Evolutionary conservation across 2,113 vertebrate species (phyloP).

Genomic region (Ameiurus melas): DNA sequence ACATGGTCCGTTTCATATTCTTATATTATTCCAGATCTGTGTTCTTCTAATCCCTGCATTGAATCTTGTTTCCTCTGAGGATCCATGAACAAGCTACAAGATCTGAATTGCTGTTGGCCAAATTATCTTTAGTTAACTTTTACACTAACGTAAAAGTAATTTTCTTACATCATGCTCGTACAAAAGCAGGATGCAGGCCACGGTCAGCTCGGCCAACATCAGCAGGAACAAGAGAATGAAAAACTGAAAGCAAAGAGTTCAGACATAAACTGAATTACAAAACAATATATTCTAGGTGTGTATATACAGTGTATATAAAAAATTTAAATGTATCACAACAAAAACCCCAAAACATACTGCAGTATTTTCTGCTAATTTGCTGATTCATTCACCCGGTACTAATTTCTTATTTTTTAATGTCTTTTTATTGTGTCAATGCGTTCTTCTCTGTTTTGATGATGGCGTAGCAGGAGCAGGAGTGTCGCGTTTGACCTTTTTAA

Average conservation of each 20-base stretch:
- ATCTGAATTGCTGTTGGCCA: background rate
- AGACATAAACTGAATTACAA: background rate
- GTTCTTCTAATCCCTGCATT: background rate
- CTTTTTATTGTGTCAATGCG: too few relatives aligned
- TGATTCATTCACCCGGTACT: too few relatives aligned
- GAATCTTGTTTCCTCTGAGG: too few relatives aligned
- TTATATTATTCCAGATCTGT: too few relatives aligned
- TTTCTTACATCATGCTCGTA: constrained; percentile 71
- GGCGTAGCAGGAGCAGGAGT: too few relatives aligned
- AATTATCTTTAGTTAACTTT: background rate
- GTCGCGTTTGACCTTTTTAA: too few relatives aligned
- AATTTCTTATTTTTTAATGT: too few relatives aligned
- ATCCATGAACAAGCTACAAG: too few relatives aligned
- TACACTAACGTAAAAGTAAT: background rate
- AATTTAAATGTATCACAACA: background rate
- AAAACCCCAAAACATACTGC: background rate
- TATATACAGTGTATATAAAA: too few relatives aligned
- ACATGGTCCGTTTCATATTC: background rate
- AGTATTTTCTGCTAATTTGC: background rate
- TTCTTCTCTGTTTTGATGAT: too few relatives aligned
- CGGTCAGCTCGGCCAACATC: constrained; percentile 77
- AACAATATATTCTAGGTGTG: background rate
- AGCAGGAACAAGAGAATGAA: constrained; percentile 81
- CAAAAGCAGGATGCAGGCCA: constrained; percentile 77
- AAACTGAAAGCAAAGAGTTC: constrained; percentile 68